Evolutionary conservation across 2,797 vertebrate genomes (phyloP).

Genomic region (Salmo trutta): DNA sequence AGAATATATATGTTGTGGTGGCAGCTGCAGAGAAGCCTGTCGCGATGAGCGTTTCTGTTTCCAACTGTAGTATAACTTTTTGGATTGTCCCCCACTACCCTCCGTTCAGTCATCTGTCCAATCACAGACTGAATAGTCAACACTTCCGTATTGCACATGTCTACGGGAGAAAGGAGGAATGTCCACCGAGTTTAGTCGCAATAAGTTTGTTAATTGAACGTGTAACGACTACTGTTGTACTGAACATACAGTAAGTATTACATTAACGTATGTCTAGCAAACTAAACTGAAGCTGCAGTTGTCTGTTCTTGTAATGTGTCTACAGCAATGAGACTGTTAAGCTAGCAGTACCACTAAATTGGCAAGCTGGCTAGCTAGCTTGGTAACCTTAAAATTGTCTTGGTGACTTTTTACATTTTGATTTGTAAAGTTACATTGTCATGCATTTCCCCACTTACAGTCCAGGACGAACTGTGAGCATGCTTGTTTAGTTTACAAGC

Average conservation of each 20-base stretch:
- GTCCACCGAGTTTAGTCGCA: background rate
- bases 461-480: background rate
- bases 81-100: background rate
- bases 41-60: background rate
- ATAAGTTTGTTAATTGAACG: background rate
- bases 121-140: background rate
- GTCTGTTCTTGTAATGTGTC: background rate
- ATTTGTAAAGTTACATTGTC: background rate
- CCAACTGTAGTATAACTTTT: background rate
- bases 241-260: background rate
- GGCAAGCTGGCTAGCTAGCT: background rate
- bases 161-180: too few relatives aligned
- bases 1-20: too few relatives aligned
- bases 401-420: background rate
- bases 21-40: background rate
- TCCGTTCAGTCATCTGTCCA: background rate
- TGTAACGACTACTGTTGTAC: background rate
- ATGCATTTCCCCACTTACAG: background rate
- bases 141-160: constrained; percentile 6
- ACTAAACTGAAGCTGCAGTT: background rate
- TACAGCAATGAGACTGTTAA: background rate
- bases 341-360: background rate
- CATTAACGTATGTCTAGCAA: background rate
- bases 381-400: background rate
- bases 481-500: background rate